Evolutionary conservation across 2,113 vertebrate genomes (phyloP).

Genomic region (Gobio gobio): DNA sequence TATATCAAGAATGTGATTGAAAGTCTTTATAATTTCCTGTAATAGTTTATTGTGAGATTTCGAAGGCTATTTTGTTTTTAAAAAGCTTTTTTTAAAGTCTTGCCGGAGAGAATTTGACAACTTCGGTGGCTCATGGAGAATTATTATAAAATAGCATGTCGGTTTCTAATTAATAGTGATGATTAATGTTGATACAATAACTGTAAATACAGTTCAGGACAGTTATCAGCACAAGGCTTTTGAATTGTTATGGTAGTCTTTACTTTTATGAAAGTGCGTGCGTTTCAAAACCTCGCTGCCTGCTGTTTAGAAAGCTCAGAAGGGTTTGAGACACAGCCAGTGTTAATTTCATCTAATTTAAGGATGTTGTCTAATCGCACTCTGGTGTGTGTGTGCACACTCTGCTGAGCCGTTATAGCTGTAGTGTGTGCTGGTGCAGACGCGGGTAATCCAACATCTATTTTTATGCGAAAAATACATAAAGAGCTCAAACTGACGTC

Average conservation of each 20-base stretch:
- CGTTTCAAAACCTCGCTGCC: neutral
- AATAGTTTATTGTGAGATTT: neutral
- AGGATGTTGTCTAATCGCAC: neutral
- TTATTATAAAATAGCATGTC: neutral
- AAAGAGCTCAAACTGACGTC: neutral
- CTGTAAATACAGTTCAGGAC: neutral
- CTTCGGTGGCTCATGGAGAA: neutral
- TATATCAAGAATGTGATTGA: neutral
- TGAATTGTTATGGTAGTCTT: neutral
- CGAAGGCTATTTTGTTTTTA: neutral
- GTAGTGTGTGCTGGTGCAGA: neutral
- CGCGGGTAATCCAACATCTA: neutral
- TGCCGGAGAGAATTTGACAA: neutral
- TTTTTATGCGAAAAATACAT: slow-evolving; percentile 13
- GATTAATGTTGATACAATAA: neutral
- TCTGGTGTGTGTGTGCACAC: neutral
- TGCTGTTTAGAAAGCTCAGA: neutral
- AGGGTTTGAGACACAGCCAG: neutral
- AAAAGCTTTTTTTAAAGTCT: neutral
- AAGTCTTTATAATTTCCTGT: neutral
- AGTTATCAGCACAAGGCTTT: neutral
- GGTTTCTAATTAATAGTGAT: neutral
- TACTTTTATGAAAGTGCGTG: neutral
- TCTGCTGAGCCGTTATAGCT: neutral
- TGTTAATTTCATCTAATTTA: neutral